Conservation (phyloP, 2,113 vertebrate species). For the Ciconia maguari region DNA sequence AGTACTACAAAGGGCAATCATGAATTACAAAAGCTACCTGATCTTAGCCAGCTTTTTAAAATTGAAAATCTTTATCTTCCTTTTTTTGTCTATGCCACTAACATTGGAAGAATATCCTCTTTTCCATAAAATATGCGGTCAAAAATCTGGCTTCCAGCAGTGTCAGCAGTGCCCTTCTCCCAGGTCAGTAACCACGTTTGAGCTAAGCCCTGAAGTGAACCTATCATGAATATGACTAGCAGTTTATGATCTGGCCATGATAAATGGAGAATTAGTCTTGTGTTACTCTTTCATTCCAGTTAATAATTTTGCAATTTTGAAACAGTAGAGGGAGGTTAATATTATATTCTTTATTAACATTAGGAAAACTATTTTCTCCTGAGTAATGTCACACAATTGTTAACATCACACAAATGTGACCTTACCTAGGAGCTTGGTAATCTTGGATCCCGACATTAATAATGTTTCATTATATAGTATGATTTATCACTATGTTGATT, state of each 20-base stretch:
- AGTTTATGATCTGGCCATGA: not conserved
- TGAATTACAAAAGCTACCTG: not conserved
- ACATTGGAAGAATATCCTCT: not conserved
- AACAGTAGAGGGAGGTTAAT: not conserved
- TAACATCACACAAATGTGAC: not conserved
- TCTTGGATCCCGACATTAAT: not conserved
- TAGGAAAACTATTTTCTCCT: not conserved
- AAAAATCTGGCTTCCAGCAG: not conserved
- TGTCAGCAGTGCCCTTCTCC: not conserved
- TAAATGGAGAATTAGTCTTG: not conserved
- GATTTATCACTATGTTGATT: not conserved
- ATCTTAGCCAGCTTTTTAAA: not conserved
- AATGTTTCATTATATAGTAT: not conserved
- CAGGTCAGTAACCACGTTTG: not conserved
- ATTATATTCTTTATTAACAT: not conserved
- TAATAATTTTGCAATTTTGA: slow-evolving; percentile 3
- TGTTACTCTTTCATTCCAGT: not conserved
- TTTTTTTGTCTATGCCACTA: not conserved
- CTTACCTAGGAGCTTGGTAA: not conserved
- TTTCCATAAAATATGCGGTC: not conserved
- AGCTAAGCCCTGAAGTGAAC: not conserved
- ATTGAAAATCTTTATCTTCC: not conserved
- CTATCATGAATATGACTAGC: not conserved
- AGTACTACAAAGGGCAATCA: not conserved
- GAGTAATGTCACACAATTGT: not conserved